Conservation (phyloP, 2,888 invertebrate genomes). For the Eristalis pertinax region DNA sequence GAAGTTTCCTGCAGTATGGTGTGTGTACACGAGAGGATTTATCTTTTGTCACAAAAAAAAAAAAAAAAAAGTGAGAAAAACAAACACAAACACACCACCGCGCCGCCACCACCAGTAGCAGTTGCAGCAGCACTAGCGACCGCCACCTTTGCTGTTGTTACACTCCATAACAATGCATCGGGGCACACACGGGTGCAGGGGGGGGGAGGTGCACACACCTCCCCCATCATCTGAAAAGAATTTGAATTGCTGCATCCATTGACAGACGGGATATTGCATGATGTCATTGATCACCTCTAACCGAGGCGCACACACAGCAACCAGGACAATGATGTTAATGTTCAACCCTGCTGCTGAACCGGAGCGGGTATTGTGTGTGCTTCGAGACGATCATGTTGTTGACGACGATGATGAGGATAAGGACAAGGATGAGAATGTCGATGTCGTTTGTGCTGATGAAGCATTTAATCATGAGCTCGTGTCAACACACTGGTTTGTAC, state of each 20-base stretch:
- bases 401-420: slow-evolving; percentile 20
- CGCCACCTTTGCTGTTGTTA: slow-evolving; percentile 38
- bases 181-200: not conserved
- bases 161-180: slow-evolving; percentile 12
- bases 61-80: not conserved
- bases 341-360: not conserved
- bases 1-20: slow-evolving; percentile 44
- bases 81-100: slow-evolving; percentile 20
- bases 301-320: slow-evolving; percentile 21
- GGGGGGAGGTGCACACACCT: not conserved
- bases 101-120: not conserved
- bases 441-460: slow-evolving; percentile 57
- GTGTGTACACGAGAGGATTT: slow-evolving; percentile 39
- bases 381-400: slow-evolving; percentile 2
- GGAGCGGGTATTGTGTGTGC: not conserved
- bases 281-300: slow-evolving; percentile 70
- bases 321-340: slow-evolving; percentile 63
- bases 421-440: slow-evolving; percentile 21
- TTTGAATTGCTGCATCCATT: slow-evolving; percentile 71
- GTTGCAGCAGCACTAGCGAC: not conserved
- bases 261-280: slow-evolving; percentile 69
- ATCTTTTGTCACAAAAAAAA: slow-evolving; percentile 24
- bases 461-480: slow-evolving; percentile 69
- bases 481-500: slow-evolving; percentile 62
- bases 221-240: slow-evolving; percentile 9